These are phyloP conservation scores for Echeneis naucrates DNA, from an alignment of 2,797 vertebrate species.

Conservation along the genomic window DNA sequence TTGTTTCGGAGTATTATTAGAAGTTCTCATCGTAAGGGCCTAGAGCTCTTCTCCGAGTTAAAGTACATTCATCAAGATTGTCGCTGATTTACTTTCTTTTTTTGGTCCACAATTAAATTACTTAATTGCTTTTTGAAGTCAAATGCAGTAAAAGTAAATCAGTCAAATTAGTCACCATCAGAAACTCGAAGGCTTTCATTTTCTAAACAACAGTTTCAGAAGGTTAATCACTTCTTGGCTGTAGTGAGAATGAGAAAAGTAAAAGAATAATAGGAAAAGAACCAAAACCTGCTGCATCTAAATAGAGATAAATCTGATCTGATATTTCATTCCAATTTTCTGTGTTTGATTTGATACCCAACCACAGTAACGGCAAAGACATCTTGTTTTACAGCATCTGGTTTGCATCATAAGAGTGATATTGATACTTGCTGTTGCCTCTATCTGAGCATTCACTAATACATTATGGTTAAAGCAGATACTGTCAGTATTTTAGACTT, in stretches of 20 bases:
- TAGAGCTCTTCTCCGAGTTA: not conserved
- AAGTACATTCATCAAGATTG: not conserved
- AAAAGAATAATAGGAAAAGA: too few species aligned
- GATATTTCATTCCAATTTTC: not conserved
- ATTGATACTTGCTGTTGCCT: not conserved
- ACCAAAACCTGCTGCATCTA: too few species aligned
- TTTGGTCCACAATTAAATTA: not conserved
- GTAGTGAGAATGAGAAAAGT: not conserved
- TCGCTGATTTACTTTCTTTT: not conserved
- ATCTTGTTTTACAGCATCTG: not conserved
- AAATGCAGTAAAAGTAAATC: not conserved
- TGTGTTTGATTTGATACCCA: not conserved
- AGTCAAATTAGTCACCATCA: not conserved
- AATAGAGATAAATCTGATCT: too few species aligned
- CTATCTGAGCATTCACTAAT: too few species aligned
- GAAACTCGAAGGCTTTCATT: not conserved
- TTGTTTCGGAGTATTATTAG: not conserved
- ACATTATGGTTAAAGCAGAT: not conserved
- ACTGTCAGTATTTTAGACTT: not conserved
- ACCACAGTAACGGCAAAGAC: too few species aligned
- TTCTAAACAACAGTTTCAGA: not conserved
- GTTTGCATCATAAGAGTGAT: not conserved
- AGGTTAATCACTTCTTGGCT: too few species aligned
- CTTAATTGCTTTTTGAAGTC: not conserved
- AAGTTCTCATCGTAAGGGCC: too few species aligned